These are phyloP conservation scores for Neoscelio sp. DNA, from an alignment of 2,888 invertebrate genomes.

Conservation along the genomic window DNA sequence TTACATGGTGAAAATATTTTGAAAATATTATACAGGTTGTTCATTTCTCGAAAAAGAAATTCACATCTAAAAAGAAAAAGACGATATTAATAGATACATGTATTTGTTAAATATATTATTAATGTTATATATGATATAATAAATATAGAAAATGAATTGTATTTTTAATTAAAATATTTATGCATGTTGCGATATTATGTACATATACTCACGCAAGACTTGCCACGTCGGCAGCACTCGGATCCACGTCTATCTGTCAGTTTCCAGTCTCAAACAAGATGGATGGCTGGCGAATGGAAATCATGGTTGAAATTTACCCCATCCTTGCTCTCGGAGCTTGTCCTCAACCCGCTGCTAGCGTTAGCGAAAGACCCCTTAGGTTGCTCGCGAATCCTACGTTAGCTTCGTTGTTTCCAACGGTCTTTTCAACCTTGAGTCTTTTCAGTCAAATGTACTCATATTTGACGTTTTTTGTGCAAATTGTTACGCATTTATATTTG, in stretches of 20 bases:
- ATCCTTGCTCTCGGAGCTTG: slow-evolving; percentile 64
- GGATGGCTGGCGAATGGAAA: slow-evolving; percentile 87
- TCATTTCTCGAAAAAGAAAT: no score
- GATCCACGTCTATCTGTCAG: slow-evolving; percentile 83
- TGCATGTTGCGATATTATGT: slow-evolving; percentile 68
- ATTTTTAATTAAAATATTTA: slow-evolving; percentile 70
- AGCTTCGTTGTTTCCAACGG: slow-evolving; percentile 66
- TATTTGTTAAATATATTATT: no score
- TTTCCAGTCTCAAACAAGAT: slow-evolving; percentile 86
- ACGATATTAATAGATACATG: no score
- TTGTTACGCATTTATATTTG: neutral
- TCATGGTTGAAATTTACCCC: slow-evolving; percentile 84
- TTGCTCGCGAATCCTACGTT: slow-evolving; percentile 71
- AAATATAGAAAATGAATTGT: slow-evolving; percentile 22
- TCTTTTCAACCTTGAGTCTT: slow-evolving; percentile 64
- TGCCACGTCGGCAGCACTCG: slow-evolving; percentile 83
- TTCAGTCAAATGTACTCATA: slow-evolving; percentile 47
- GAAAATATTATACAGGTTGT: no score
- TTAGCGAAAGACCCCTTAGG: slow-evolving; percentile 68
- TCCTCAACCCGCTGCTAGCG: slow-evolving; percentile 62
- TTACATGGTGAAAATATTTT: no score
- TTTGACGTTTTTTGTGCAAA: slow-evolving; percentile 15
- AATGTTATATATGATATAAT: no score
- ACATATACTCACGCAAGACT: slow-evolving; percentile 80
- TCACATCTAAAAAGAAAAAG: no score